phyloP scores from a whole-genome alignment of 1,140 invertebrate genomes.

The Melipona quadrifasciata region DNA sequence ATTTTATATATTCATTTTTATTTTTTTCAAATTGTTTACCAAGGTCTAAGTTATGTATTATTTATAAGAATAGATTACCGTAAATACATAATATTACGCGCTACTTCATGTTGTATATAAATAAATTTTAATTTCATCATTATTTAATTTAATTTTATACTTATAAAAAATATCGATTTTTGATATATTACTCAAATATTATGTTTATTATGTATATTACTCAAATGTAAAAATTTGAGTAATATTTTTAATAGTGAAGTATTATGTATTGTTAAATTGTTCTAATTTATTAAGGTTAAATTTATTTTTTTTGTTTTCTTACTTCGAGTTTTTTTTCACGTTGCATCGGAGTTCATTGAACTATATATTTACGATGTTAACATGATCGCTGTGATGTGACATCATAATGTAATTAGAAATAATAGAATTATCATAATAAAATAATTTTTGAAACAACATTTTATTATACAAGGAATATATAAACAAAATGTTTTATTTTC shows the following conservation, averaged over 20 bases:
- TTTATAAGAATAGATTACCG: not conserved
- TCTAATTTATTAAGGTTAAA: not conserved
- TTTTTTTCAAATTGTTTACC: not conserved
- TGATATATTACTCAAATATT: too few species aligned
- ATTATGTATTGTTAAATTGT: not conserved
- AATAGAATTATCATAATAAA: not conserved
- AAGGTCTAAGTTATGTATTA: not conserved
- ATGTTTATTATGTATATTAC: too few species aligned
- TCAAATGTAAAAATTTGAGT: not conserved
- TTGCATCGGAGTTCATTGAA: conserved; percentile 5
- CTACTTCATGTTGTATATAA: not conserved
- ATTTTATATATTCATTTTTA: not conserved
- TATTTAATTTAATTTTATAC: not conserved
- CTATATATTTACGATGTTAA: not conserved
- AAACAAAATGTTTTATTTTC: conserved; percentile 11
- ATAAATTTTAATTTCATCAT: not conserved
- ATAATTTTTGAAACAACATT: not conserved
- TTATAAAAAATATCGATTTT: not conserved
- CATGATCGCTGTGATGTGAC: not conserved
- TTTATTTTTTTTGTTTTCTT: not conserved
- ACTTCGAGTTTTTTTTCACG: not conserved
- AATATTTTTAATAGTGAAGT: not conserved
- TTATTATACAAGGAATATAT: not conserved
- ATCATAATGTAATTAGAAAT: not conserved
- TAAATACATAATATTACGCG: not conserved